Conservation (phyloP, 2,797 vertebrate species). For the Propithecus deckenii region DNA sequence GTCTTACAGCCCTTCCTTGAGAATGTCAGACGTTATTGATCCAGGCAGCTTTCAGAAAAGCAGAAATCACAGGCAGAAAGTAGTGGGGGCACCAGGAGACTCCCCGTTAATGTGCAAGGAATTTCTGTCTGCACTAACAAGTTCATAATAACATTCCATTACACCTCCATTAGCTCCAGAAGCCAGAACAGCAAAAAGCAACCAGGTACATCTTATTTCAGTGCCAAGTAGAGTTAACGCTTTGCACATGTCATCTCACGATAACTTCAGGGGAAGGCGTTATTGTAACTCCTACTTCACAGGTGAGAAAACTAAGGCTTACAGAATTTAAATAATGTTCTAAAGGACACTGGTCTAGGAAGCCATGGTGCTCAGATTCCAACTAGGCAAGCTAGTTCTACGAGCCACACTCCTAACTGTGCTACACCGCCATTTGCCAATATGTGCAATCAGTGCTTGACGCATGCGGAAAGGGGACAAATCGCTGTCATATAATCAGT, state of each 20-base stretch:
- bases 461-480: background rate
- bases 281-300: background rate
- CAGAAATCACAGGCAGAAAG: background rate
- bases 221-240: background rate
- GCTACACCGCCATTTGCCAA: rapidly evolving
- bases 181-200: background rate
- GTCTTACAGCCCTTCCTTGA: background rate
- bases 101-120: background rate
- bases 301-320: background rate
- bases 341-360: background rate
- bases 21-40: background rate
- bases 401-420: too few species aligned
- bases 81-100: background rate
- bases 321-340: background rate
- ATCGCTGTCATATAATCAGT: background rate
- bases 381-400: background rate
- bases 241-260: background rate
- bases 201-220: background rate
- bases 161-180: background rate
- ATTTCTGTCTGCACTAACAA: slow-evolving; percentile 23
- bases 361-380: background rate
- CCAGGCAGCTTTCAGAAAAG: slow-evolving; percentile 10
- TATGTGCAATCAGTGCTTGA: rapidly evolving
- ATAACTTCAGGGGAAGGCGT: background rate
- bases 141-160: background rate